Conservation (phyloP, 2,113 vertebrate genomes). For the Ia io region DNA sequence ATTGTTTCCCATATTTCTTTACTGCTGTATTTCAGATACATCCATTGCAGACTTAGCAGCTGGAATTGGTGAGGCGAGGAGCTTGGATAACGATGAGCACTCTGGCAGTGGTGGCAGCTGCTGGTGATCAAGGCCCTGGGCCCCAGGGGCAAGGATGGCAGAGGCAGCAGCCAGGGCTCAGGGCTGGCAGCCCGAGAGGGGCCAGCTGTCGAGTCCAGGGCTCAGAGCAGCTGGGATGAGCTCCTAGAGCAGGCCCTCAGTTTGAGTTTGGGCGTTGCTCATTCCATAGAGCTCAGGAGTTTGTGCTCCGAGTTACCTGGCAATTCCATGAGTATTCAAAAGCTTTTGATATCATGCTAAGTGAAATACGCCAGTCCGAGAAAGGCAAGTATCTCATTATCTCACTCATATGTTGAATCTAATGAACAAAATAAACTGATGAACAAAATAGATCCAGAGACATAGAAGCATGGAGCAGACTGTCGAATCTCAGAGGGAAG, state of each 20-base stretch:
- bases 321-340: neutral
- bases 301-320: neutral
- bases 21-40: neutral
- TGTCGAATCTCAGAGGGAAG: no score
- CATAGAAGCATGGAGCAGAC: no score
- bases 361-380: no score
- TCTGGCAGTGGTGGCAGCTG: neutral
- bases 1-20: neutral
- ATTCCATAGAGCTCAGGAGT: neutral
- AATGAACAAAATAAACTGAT: no score
- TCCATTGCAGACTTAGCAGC: neutral
- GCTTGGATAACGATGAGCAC: neutral
- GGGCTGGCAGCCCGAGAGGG: neutral
- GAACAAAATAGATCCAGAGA: no score
- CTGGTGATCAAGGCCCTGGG: neutral
- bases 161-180: neutral
- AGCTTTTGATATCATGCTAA: neutral
- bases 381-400: no score
- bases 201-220: neutral
- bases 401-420: no score
- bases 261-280: neutral
- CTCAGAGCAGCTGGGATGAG: fast-evolving
- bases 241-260: neutral
- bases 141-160: fast-evolving
- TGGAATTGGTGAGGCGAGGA: neutral